Conservation (phyloP, 2,888 invertebrate species). For the Tetragonula carbonaria region DNA sequence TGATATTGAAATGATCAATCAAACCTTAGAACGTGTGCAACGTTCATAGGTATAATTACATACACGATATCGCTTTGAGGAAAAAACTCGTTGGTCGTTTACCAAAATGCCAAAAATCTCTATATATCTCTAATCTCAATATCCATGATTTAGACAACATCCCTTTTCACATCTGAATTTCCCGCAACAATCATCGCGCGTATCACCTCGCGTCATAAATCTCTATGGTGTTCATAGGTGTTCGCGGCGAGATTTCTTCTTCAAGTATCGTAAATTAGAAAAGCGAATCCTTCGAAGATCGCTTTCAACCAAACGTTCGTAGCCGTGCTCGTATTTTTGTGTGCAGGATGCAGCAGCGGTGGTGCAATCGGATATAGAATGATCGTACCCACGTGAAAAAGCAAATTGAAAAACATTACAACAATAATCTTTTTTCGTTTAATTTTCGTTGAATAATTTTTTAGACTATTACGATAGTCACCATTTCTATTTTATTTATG, state of each 20-base stretch:
- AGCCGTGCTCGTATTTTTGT: not conserved
- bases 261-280: not conserved
- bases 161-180: not conserved
- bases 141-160: not conserved
- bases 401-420: no score
- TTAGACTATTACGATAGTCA: no score
- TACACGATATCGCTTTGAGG: not conserved
- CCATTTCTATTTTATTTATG: no score
- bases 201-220: not conserved
- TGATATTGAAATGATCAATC: not conserved
- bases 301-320: constrained; percentile 23
- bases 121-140: no score
- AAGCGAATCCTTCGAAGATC: not conserved
- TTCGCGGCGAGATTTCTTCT: not conserved
- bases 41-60: not conserved
- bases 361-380: no score
- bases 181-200: not conserved
- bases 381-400: no score
- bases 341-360: not conserved
- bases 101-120: not conserved
- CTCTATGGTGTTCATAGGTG: not conserved
- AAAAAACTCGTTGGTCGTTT: not conserved
- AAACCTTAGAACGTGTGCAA: not conserved
- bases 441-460: no score
- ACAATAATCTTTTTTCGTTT: no score